Conservation (phyloP, 2,888 invertebrate species). For the Plutella xylostella region DNA sequence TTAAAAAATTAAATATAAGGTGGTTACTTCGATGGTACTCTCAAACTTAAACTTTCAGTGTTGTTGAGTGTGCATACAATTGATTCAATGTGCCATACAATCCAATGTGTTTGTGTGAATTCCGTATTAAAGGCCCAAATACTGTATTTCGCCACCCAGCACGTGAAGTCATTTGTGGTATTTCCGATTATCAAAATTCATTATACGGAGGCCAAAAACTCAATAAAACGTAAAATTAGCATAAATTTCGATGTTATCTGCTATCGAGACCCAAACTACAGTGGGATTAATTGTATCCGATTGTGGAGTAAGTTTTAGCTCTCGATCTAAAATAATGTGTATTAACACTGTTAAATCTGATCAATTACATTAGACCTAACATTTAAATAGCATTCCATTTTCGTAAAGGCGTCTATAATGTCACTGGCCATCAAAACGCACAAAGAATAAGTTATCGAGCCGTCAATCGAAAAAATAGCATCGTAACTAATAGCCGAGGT, state of each 20-base stretch:
- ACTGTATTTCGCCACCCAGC: too few species aligned
- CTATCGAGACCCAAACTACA: constrained; percentile 41
- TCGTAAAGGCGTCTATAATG: not conserved
- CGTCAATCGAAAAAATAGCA: constrained; percentile 32
- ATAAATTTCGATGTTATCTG: constrained; percentile 56
- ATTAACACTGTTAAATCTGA: constrained; percentile 14
- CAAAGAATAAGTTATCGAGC: constrained; percentile 29
- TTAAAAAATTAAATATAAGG: too few species aligned
- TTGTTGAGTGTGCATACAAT: too few species aligned
- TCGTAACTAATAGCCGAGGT: constrained; percentile 33
- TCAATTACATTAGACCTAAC: not conserved
- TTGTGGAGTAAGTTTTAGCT: constrained; percentile 13
- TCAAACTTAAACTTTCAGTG: too few species aligned
- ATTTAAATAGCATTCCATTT: not conserved
- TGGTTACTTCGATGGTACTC: too few species aligned
- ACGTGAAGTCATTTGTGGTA: constrained; percentile 52
- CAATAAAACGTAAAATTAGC: constrained; percentile 38
- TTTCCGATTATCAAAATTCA: constrained; percentile 56
- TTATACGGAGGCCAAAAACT: constrained; percentile 37
- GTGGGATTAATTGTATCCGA: constrained; percentile 33
- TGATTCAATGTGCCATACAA: too few species aligned
- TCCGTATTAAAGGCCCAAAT: too few species aligned
- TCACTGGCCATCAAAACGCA: not conserved
- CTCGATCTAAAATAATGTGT: not conserved
- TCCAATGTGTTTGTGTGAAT: too few species aligned